Conservation (phyloP, 2,797 vertebrate species). For the Schizopygopsis pylzovi region DNA sequence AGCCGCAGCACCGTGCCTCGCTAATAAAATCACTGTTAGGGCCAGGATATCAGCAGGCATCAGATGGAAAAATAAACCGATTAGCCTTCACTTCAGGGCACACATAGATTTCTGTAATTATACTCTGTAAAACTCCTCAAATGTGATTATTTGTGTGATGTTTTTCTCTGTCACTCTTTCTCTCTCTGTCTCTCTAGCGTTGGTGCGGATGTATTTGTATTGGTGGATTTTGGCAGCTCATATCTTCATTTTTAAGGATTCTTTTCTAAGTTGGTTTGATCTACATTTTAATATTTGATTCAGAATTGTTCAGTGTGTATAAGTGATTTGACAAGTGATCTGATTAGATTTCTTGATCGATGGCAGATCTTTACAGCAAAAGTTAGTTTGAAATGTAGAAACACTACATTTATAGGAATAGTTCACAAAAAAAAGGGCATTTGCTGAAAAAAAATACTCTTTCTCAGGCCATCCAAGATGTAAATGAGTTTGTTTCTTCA, state of each 20-base stretch:
- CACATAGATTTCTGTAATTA: slow-evolving; percentile 88
- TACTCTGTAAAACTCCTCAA: slow-evolving; percentile 83
- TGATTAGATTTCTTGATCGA: not conserved
- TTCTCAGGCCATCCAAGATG: not conserved
- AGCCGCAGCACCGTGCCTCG: slow-evolving; percentile 71
- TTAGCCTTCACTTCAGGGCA: slow-evolving; percentile 90
- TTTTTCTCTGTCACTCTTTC: slow-evolving; percentile 64
- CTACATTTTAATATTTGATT: not conserved
- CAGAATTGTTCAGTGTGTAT: not conserved
- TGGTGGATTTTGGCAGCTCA: not conserved
- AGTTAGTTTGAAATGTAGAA: not conserved
- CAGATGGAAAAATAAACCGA: slow-evolving; percentile 92
- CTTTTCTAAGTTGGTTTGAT: not conserved
- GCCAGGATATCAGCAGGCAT: slow-evolving; percentile 91
- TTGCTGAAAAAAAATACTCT: not conserved
- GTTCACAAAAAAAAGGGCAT: not conserved
- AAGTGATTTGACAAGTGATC: not conserved
- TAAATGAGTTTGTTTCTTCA: not conserved
- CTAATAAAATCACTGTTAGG: slow-evolving; percentile 93
- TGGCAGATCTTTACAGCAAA: not conserved
- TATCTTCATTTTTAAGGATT: not conserved
- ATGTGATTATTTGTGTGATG: slow-evolving; percentile 84
- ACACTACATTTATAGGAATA: not conserved
- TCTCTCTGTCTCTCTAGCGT: slow-evolving; percentile 37
- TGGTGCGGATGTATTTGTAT: slow-evolving; percentile 7